These are phyloP conservation scores for Dexiosoma caninum DNA, from an alignment of 2,888 invertebrate species.

Conservation along the genomic window DNA sequence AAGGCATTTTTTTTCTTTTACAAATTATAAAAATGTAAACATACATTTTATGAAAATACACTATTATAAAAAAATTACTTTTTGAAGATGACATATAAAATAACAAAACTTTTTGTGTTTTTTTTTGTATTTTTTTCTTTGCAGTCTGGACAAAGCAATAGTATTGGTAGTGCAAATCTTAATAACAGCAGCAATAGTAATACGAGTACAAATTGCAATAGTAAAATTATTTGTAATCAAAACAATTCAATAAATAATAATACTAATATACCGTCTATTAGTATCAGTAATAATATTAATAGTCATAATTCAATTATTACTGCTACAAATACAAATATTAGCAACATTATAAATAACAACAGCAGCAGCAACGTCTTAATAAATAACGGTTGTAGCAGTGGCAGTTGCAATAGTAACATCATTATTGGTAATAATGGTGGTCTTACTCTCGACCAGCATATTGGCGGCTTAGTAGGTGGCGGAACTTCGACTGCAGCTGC, in stretches of 20 bases:
- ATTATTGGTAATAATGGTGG: slow-evolving; percentile 60
- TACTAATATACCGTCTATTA: slow-evolving; percentile 29
- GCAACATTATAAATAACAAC: slow-evolving; percentile 47
- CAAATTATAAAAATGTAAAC: no score
- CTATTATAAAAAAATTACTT: no score
- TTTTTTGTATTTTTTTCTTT: not conserved
- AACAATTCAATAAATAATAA: slow-evolving; percentile 56
- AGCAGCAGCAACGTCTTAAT: slow-evolving; percentile 63
- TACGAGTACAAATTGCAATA: slow-evolving; percentile 62
- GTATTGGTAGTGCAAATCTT: slow-evolving; percentile 53
- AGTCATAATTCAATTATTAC: slow-evolving; percentile 30
- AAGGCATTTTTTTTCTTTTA: no score
- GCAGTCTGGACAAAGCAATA: slow-evolving; percentile 66
- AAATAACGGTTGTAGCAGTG: slow-evolving; percentile 48
- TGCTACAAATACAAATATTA: slow-evolving; percentile 62
- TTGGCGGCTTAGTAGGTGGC: slow-evolving; percentile 79
- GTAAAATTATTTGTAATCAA: slow-evolving; percentile 59
- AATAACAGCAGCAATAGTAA: slow-evolving; percentile 49
- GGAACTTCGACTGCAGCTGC: slow-evolving; percentile 83
- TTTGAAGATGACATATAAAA: no score
- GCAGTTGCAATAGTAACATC: slow-evolving; percentile 58
- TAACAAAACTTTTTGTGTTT: no score
- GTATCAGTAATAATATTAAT: slow-evolving; percentile 21
- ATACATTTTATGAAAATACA: no score
- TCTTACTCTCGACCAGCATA: slow-evolving; percentile 72